Base-by-base conservation (phyloP, 2,888 invertebrate species). In the Eristalis arbustorum region DNA sequence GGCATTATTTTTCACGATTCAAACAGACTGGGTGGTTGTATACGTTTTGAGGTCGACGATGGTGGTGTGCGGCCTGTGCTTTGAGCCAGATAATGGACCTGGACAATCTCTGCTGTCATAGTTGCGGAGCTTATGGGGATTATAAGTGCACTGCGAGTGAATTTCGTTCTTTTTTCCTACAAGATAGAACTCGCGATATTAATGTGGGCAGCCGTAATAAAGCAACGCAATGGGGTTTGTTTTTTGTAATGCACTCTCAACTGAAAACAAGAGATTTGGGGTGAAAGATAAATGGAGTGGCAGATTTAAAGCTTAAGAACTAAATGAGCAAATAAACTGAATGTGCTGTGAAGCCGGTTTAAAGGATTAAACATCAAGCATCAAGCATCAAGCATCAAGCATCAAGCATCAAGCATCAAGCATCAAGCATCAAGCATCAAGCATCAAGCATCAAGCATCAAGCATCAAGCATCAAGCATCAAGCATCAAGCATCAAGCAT, bases 21-120 rank as follows among this genome's bases (percentile, higher is more conserved):
- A 57, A 63, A 25, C 71, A 59, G 31, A 40, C n/a, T 25, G 23
- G 56, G 28, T 56, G 69, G 22, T 42, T 37, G 77, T 34, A 42
- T 63, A 18, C 56, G 68, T 59, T 61, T 56, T 23, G 57, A 31
- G 56, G 62, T 67, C 68, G 62, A 11, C 63, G 71, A 63, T 67
- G 61, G 59, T 37, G 69, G 59, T 61, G 57, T 57, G 59, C 56
- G 75, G 67, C 59, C 40, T 67, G 62, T 80, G 56, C 40, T 75
- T 57, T 62, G 40, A 61, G 28, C 57, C 75, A 37, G 66, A 67
- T 80, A 84, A 84, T 84, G 80, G 84, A 80, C 71, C 61, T 13
- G 11, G 75, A 62, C 72, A 34, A 67, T 63, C 23, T 8, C 49
- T 62, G 66, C 61, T 67, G 69, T 71, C 64, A 62, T 56, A 56